These are phyloP conservation scores for Colinus virginianus DNA, from an alignment of 2,113 vertebrate species.

Conservation along the genomic window DNA sequence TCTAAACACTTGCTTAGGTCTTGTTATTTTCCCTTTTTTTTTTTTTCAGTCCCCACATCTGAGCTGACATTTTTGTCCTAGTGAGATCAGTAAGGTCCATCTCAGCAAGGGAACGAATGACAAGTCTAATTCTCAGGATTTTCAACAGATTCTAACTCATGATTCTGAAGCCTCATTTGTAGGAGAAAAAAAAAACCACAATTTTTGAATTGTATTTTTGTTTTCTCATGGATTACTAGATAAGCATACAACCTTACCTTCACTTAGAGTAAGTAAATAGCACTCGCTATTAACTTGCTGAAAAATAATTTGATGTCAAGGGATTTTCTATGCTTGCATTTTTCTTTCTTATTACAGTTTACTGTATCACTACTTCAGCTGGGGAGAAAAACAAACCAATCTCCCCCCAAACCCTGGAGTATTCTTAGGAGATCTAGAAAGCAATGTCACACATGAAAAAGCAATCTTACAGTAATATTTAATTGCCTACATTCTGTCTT, in stretches of 20 bases:
- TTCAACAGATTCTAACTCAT: not conserved
- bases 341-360: conserved; percentile 46
- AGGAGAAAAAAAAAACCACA: not conserved
- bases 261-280: conserved; percentile 13
- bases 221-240: not conserved
- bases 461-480: conserved; percentile 45
- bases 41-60: not conserved
- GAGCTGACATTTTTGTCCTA: not conserved
- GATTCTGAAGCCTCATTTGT: not conserved
- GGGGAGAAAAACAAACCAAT: conserved; percentile 18
- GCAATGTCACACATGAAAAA: conserved; percentile 46
- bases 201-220: not conserved
- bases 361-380: not conserved
- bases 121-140: not conserved
- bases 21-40: not conserved
- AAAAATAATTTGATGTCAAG: conserved; percentile 67
- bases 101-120: not conserved
- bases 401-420: not conserved
- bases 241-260: not conserved
- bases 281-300: conserved; percentile 20
- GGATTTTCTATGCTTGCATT: not conserved
- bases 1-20: not conserved
- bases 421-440: conserved; percentile 31
- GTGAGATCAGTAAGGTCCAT: not conserved
- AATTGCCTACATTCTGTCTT: conserved; percentile 17